Conservation (phyloP, 1,140 invertebrate genomes). For the Mya arenaria region DNA sequence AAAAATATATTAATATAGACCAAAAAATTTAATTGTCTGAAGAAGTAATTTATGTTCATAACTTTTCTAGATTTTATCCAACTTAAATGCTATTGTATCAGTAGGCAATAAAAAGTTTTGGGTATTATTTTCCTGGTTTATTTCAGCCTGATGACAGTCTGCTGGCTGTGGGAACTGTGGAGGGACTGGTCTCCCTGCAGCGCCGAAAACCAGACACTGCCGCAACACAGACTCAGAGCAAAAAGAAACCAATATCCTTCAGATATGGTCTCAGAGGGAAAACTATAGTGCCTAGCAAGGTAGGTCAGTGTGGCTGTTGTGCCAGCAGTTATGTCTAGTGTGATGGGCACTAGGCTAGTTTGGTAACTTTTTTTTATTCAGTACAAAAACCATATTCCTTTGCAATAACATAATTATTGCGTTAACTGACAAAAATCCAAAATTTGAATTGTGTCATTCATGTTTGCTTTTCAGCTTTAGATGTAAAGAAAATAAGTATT, state of each 20-base stretch:
- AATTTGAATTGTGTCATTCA: too few relatives aligned
- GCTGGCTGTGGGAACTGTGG: slow-evolving; percentile 93
- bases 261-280: slow-evolving; percentile 79
- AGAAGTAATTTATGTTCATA: too few relatives aligned
- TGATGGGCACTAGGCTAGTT: neutral
- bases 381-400: neutral
- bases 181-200: slow-evolving; percentile 93
- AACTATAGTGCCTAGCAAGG: slow-evolving; percentile 59
- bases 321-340: neutral
- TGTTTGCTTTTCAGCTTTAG: too few relatives aligned
- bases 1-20: too few relatives aligned
- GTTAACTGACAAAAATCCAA: too few relatives aligned
- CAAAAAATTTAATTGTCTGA: neutral
- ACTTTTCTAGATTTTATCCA: too few relatives aligned
- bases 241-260: slow-evolving; percentile 79
- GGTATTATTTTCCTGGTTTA: too few relatives aligned
- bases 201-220: slow-evolving; percentile 85
- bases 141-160: slow-evolving; percentile 92
- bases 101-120: too few relatives aligned
- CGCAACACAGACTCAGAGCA: slow-evolving; percentile 24
- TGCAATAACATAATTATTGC: too few relatives aligned
- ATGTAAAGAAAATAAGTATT: too few relatives aligned
- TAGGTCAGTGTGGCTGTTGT: slow-evolving; percentile 14
- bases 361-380: neutral
- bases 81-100: too few relatives aligned